Percentiles rank a stretch among this genome's conserved stretches.
Conservation (phyloP, 2,797 vertebrate genomes). For the Parotocinclus haroldoi region DNA sequence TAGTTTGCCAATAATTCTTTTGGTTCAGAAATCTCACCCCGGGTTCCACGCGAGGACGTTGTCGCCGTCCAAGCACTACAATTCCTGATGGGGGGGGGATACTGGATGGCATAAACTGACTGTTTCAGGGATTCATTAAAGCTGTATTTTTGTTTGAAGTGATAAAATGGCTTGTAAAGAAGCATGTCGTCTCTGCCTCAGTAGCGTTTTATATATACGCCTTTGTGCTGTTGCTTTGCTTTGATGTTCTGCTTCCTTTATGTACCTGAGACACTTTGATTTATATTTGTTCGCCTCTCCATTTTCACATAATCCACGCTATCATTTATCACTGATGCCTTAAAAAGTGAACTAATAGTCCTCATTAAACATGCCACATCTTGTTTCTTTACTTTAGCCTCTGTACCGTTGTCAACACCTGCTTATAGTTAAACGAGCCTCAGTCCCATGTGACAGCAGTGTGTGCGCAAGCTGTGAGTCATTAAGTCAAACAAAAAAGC, state of each 20-base stretch:
- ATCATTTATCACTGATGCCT: conserved; percentile 28
- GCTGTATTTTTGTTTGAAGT: conserved; percentile 29
- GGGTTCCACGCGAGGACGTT: neutral
- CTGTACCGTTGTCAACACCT: conserved; percentile 25
- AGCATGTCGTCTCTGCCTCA: neutral
- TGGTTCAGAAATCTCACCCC: conserved; percentile 13
- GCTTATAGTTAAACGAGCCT: conserved; percentile 25
- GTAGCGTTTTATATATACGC: conserved; percentile 14
- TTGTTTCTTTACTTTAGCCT: conserved; percentile 26
- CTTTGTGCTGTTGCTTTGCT: conserved; percentile 33
- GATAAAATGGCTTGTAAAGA: conserved; percentile 31
- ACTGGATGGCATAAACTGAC: conserved; percentile 28
- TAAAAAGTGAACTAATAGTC: conserved; percentile 41
- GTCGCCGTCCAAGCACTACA: neutral
- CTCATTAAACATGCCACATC: conserved; percentile 38
- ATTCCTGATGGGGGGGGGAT: conserved; percentile 27
- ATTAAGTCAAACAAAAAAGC: conserved; percentile 25
- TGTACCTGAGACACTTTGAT: conserved; percentile 37
- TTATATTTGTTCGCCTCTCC: conserved; percentile 44
- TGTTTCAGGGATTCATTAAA: neutral
- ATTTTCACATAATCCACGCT: conserved; percentile 32
- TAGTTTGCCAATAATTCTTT: conserved; percentile 23
- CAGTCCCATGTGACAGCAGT: conserved; percentile 15
- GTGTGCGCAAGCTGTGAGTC: conserved; percentile 17
- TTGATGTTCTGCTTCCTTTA: conserved; percentile 12